Conservation (phyloP, 2,888 invertebrate species). For the Cerceris rybyensis region DNA sequence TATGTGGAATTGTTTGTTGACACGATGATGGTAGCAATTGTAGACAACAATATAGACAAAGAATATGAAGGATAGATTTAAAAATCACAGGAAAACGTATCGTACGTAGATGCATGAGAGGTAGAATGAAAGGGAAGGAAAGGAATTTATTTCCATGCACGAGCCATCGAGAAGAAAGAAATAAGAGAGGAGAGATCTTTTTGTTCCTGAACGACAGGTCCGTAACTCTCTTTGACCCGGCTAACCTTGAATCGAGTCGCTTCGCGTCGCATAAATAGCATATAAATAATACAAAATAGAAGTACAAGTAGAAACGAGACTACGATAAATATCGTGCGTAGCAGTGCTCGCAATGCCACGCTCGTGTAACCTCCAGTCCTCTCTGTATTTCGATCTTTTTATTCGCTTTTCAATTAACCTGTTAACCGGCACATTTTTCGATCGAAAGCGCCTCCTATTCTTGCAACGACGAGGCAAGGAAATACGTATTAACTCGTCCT, state of each 20-base stretch:
- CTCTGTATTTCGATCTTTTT: too few relatives aligned
- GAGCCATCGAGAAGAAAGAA: constrained; percentile 10
- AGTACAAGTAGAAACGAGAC: constrained; percentile 1
- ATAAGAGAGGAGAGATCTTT: constrained; percentile 27
- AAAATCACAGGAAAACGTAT: neutral
- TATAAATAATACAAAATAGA: constrained; percentile 43
- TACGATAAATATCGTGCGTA: constrained; percentile 14
- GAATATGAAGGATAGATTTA: neutral
- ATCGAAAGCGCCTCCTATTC: too few relatives aligned
- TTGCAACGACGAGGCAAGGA: too few relatives aligned
- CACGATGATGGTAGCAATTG: too few relatives aligned
- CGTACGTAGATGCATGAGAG: neutral
- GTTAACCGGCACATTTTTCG: too few relatives aligned
- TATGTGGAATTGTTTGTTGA: too few relatives aligned
- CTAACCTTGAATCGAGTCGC: constrained; percentile 62
- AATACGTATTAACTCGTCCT: too few relatives aligned
- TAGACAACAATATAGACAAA: neutral
- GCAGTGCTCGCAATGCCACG: neutral
- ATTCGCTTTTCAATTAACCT: too few relatives aligned
- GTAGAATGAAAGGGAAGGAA: neutral
- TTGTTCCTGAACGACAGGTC: constrained; percentile 34
- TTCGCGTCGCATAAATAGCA: constrained; percentile 38
- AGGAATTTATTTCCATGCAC: constrained; percentile 20
- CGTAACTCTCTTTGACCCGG: constrained; percentile 58
- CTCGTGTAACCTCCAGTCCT: too few relatives aligned